Evolutionary conservation across 1,140 invertebrate genomes (phyloP).

Genomic region (Zaprionus nigranus): DNA sequence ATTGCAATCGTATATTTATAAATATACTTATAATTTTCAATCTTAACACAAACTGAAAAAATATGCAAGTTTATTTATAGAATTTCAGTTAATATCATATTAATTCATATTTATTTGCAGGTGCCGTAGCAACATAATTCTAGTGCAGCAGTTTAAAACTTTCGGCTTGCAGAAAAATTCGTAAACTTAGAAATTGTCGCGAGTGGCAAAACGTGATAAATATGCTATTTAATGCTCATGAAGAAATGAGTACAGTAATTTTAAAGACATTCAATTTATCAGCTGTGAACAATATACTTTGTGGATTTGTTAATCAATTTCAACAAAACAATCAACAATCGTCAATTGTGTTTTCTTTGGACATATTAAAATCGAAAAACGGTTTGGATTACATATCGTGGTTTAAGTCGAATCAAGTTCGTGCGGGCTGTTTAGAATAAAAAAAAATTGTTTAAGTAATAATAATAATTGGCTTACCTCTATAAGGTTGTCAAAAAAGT

Average conservation of each 20-base stretch:
- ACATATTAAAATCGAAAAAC: neutral
- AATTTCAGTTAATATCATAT: neutral
- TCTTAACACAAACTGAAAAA: neutral
- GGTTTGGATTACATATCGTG: neutral
- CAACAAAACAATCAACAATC: neutral
- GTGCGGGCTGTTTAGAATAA: neutral
- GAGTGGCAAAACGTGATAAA: conserved; percentile 27
- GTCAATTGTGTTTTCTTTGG: neutral
- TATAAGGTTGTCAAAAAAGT: conserved; percentile 33
- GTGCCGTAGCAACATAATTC: neutral
- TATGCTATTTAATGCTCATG: conserved; percentile 33
- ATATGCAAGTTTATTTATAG: neutral
- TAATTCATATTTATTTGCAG: neutral
- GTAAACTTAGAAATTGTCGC: conserved; percentile 5
- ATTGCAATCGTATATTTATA: neutral
- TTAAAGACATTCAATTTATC: conserved; percentile 2
- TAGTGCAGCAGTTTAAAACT: neutral
- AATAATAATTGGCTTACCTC: conserved; percentile 13
- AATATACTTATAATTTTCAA: neutral
- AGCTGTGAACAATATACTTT: neutral
- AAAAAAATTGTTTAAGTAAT: neutral
- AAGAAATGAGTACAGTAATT: conserved; percentile 39
- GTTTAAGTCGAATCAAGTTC: neutral
- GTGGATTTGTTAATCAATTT: neutral
- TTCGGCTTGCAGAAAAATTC: neutral